phyloP scores from a whole-genome alignment of 2,113 vertebrate species.

The Muntiacus reevesi region DNA sequence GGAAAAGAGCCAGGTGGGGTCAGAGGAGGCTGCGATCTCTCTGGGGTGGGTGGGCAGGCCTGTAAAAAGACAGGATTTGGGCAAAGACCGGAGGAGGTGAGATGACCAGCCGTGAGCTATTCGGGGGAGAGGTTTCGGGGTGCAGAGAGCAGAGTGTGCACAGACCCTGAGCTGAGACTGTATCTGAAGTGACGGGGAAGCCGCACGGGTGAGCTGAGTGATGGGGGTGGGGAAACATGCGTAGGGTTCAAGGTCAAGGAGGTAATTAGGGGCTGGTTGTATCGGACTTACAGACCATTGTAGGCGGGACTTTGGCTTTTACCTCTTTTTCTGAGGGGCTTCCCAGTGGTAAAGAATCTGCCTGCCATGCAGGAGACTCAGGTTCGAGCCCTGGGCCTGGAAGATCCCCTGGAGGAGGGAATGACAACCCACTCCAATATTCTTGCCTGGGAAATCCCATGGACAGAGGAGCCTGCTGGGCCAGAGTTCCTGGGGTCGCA shows the following conservation, averaged over 20 bases:
- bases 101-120: neutral
- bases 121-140: neutral
- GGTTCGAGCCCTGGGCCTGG: neutral
- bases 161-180: neutral
- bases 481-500: neutral
- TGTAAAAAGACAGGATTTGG: neutral
- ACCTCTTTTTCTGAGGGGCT: neutral
- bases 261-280: neutral
- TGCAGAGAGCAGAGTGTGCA: neutral
- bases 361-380: neutral
- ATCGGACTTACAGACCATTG: neutral
- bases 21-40: neutral
- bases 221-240: neutral
- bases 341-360: neutral
- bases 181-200: neutral
- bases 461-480: neutral
- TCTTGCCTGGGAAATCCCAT: neutral
- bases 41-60: neutral
- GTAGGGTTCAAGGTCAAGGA: neutral
- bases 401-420: neutral
- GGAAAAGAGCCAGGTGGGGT: neutral
- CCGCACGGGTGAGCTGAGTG: too few relatives aligned
- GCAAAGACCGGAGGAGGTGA: neutral
- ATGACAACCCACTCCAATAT: neutral
- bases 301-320: neutral